Conservation (phyloP, 2,888 invertebrate genomes). For the Miltochrista miniata region DNA sequence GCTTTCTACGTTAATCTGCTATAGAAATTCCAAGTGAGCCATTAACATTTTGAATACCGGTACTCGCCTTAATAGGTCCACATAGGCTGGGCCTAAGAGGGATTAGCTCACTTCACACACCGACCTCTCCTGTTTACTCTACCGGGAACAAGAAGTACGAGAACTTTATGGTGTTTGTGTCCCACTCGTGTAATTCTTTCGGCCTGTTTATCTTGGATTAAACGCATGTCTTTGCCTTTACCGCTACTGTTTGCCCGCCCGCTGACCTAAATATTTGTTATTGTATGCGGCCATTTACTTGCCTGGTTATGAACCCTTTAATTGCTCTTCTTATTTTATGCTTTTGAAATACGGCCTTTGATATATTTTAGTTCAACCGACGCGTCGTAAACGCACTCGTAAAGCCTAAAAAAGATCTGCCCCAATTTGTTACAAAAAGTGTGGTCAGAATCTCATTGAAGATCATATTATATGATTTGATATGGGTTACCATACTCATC, state of each 20-base stretch:
- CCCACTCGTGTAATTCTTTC: conserved; percentile 73
- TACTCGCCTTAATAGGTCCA: conserved; percentile 65
- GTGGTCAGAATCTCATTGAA: conserved; percentile 57
- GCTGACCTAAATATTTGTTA: conserved; percentile 76
- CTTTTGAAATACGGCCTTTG: conserved; percentile 68
- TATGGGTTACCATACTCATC: conserved; percentile 55
- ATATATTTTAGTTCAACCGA: conserved; percentile 62
- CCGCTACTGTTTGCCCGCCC: conserved; percentile 75
- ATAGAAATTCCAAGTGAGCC: conserved; percentile 64
- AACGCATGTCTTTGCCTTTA: conserved; percentile 79
- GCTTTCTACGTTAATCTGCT: conserved; percentile 48
- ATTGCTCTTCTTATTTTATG: conserved; percentile 75
- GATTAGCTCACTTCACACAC: conserved; percentile 73
- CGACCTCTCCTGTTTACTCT: conserved; percentile 64
- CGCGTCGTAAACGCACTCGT: conserved; percentile 63
- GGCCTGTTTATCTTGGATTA: conserved; percentile 79
- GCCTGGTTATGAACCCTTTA: conserved; percentile 70
- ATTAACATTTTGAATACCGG: conserved; percentile 67
- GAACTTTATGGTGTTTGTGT: conserved; percentile 69
- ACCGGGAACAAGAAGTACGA: conserved; percentile 44
- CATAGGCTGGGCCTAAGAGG: conserved; percentile 53
- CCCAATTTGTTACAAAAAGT: conserved; percentile 51
- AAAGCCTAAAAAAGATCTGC: conserved; percentile 46
- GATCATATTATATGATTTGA: conserved; percentile 57
- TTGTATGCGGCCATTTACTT: conserved; percentile 69